Evolutionary conservation across 2,888 invertebrate species (phyloP).

Genomic region (Parapristionchus giblindavisi): DNA sequence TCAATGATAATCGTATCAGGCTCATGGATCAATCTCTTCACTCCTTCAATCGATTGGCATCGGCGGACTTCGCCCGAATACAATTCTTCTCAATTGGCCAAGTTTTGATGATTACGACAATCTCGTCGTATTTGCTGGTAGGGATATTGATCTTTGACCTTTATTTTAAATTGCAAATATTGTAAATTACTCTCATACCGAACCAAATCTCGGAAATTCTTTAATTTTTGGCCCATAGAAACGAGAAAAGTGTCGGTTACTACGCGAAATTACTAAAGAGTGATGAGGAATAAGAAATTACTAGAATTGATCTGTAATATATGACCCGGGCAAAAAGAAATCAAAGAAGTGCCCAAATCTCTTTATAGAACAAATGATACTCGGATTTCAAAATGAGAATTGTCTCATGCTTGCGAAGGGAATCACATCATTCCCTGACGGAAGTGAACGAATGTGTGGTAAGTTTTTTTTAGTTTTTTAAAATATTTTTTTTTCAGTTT

Average conservation of each 20-base stretch:
- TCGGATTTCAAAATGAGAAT: constrained; percentile 89
- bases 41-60: constrained; percentile 90
- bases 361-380: constrained; percentile 70
- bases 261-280: too few species aligned
- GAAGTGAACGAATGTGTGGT: constrained; percentile 73
- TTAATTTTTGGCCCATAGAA: too few species aligned
- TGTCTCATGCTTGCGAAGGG: constrained; percentile 96
- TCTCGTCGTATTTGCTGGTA: constrained; percentile 56
- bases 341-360: too few species aligned
- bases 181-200: too few species aligned
- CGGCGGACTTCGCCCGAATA: constrained; percentile 97
- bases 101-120: constrained; percentile 73
- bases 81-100: constrained; percentile 97
- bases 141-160: not conserved
- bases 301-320: too few species aligned
- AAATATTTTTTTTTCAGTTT: too few species aligned
- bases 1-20: too few species aligned
- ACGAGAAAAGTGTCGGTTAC: too few species aligned
- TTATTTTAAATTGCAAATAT: not conserved
- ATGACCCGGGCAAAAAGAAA: too few species aligned
- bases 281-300: too few species aligned
- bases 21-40: constrained; percentile 65
- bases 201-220: not conserved
- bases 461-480: too few species aligned
- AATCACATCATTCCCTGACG: constrained; percentile 90